Base-by-base conservation (phyloP, 2,888 invertebrate species). In the Idaea aversata region DNA sequence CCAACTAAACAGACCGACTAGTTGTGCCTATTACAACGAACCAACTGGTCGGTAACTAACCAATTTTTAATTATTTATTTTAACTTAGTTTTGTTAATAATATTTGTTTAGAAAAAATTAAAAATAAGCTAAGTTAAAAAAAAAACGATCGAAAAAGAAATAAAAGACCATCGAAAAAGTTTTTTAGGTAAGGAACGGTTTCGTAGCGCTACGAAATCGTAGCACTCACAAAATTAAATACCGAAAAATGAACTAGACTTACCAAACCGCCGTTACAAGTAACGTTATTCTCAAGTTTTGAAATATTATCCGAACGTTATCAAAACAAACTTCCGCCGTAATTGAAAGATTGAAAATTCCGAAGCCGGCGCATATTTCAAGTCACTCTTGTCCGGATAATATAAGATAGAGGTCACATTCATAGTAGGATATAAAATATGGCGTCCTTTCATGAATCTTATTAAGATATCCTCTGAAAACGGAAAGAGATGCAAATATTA, bases 391-490 rank as follows among this genome's bases (percentile, higher is more conserved):
- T 81, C 77, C 85, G 93, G 93, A 93, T 93, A 93, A 93, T 93
- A 93, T 93, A 86, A 93, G 93, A 93, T 93, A 93, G 93, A 93
- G 92, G 93, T 92, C 93, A 91, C 90, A 94, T 91, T 93, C 93
- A 47, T 47, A 47, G 47, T 47, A 47, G 94, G 94, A 94, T 94
- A 95, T 95, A 95, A 95, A 95, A 95, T 96, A 96, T 95, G 95
- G 95, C 95, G 94, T 94, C 95, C 95, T 95, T 95, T 95, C 95
- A 95, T 95, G 95, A 95, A 95, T 95, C 95, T 95, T 95, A 95
- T 95, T 95, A 95, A 95, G 95, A 95, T 95, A 95, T 95, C 95
- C 95, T 93, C 91, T 93, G 88, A 94, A 94, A 94, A 94, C 88
- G 69, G 91, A 92, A 74, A 72, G 86, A 75, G 91, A 90, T 69